Conservation (phyloP, 2,888 invertebrate species). For the Calephelis perditalis region DNA sequence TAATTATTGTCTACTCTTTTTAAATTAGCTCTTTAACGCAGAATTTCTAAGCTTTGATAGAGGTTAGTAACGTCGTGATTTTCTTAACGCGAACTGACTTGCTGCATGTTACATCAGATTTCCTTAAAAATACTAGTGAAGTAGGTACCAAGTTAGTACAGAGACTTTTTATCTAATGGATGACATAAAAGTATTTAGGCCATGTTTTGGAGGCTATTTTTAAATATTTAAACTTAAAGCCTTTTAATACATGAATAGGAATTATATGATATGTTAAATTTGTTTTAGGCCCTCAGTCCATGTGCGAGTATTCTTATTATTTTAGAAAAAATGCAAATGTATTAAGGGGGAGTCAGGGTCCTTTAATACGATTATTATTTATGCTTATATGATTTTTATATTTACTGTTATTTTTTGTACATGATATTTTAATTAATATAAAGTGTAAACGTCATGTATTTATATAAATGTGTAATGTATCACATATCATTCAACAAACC, state of each 20-base stretch:
- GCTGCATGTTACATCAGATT: no score
- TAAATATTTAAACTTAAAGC: neutral
- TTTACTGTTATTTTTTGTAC: slow-evolving; percentile 7
- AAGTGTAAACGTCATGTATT: slow-evolving; percentile 9
- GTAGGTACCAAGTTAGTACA: no score
- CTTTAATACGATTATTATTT: slow-evolving; percentile 11
- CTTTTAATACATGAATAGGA: slow-evolving; percentile 1
- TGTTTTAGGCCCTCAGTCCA: slow-evolving; percentile 7
- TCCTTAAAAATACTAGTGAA: no score
- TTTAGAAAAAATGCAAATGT: slow-evolving; percentile 1
- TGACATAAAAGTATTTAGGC: neutral
- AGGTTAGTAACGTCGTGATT: no score
- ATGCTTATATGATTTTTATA: neutral
- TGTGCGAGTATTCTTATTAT: slow-evolving; percentile 5
- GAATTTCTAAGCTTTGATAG: no score
- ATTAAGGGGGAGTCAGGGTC: slow-evolving; percentile 6
- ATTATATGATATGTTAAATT: neutral
- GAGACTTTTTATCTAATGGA: neutral
- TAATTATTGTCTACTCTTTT: no score
- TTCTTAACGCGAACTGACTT: no score
- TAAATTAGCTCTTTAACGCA: no score
- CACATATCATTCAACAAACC: slow-evolving; percentile 5
- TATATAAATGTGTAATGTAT: slow-evolving; percentile 1
- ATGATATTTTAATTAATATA: slow-evolving; percentile 7
- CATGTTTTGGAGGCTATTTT: slow-evolving; percentile 9